Base-by-base conservation (phyloP, 2,797 vertebrate species). In the Columba guinea region DNA sequence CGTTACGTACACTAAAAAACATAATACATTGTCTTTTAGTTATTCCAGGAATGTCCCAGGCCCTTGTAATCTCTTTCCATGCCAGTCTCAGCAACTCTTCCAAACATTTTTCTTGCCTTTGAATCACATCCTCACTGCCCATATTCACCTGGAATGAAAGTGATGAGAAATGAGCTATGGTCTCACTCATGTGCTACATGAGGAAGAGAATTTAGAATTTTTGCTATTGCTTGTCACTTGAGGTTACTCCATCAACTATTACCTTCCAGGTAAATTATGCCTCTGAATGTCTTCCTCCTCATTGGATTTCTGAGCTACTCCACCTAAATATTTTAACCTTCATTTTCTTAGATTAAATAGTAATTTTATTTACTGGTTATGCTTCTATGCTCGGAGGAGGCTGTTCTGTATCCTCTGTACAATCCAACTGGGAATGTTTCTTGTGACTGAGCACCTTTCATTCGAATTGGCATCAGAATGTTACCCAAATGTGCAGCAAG, bases 341-440 rank as follows among this genome's bases (percentile, higher is more conserved):
- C 13, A n/a, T 89, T 87, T 93, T 84, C 49, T 74, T 48, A 65
- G 55, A 44, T 85, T 88, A 92, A 92, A 89, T 63, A 77, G 64
- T 96, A 75, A 79, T 90, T 87, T 85, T 78, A 69, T 79, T 93
- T 93, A 91, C 71, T 73, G 10, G 16, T 94, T 65, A 51, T 7
- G 35, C 59, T 63, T 89, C 70, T 69, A 0, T 24, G 76, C 55
- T 82, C n/a, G 59, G 75, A 90, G 52, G 59, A 59, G 53, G 77
- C 49, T 81, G 71, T 56, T 91, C 37, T 2, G 1, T 71, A 59
- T 58, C 41, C 53, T 81, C 53, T 30, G 41, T 63, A 51, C 26
- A 78, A 41, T 44, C 37, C 44, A 58, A 8, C 0, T 0, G 37
- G 63, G 56, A 79, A 78, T n/a, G 34, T 35, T 88, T 81, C 56